Percentiles rank a stretch among this genome's conserved stretches.
Evolutionary conservation across 2,888 invertebrate genomes (phyloP).

Genomic region (Dascillus cervinus): DNA sequence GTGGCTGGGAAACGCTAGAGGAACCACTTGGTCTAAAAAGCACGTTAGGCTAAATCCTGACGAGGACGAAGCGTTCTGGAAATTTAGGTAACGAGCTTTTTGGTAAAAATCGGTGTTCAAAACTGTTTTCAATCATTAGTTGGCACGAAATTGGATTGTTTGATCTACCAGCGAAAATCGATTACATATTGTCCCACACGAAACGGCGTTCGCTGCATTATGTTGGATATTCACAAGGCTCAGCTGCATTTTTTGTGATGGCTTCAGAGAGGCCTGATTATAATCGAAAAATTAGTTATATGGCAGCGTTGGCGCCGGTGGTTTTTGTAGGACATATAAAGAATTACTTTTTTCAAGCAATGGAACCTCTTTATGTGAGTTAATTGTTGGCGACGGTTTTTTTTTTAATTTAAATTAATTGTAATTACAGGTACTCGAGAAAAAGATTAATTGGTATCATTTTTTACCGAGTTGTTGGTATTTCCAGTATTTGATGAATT

Average conservation of each 20-base stretch:
- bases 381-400: no score
- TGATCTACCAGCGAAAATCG: slow-evolving; percentile 70
- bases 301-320: slow-evolving; percentile 56
- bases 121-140: slow-evolving; percentile 39
- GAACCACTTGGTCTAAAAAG: slow-evolving; percentile 47
- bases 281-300: slow-evolving; percentile 50
- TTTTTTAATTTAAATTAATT: no score
- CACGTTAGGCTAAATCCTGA: slow-evolving; percentile 40
- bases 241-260: slow-evolving; percentile 56
- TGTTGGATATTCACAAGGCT: slow-evolving; percentile 63
- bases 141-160: slow-evolving; percentile 71
- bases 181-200: slow-evolving; percentile 52
- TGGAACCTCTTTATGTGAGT: no score
- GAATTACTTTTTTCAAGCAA: no score
- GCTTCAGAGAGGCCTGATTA: slow-evolving; percentile 50
- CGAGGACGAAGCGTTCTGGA: slow-evolving; percentile 36
- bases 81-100: slow-evolving; percentile 40
- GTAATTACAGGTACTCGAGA: no score
- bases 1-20: slow-evolving; percentile 56
- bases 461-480: no score
- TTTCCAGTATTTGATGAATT: no score
- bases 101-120: no score
- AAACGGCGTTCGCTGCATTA: slow-evolving; percentile 53
- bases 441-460: no score
- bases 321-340: slow-evolving; percentile 50